Evolutionary conservation across 2,797 vertebrate species (phyloP).

Genomic region (Enteromius viviparus): DNA sequence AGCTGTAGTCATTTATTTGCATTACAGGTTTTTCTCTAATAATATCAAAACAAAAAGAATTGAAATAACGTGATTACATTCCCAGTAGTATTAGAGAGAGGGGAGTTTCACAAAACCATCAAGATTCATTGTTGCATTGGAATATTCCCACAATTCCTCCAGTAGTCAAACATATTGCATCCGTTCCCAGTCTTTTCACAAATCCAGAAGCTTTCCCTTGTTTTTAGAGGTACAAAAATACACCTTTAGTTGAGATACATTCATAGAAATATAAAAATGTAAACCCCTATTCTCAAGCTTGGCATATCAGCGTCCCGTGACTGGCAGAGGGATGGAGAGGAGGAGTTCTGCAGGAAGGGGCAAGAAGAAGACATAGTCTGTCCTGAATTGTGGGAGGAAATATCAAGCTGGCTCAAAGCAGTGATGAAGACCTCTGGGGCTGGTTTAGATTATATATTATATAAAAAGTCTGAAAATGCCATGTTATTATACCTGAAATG

Average conservation of each 20-base stretch:
- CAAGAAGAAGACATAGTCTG: constrained; percentile 16
- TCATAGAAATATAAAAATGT: constrained; percentile 79
- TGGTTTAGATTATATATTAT: neutral
- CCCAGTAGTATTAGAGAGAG: constrained; percentile 62
- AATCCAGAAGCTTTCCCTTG: constrained; percentile 54
- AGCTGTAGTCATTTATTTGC: constrained; percentile 78
- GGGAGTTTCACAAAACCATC: constrained; percentile 63
- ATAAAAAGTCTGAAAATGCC: constrained; percentile 26
- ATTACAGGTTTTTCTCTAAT: constrained; percentile 74
- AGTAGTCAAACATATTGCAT: constrained; percentile 2
- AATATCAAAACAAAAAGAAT: constrained; percentile 75
- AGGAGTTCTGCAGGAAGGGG: constrained; percentile 53
- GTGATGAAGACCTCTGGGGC: neutral
- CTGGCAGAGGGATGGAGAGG: constrained; percentile 58
- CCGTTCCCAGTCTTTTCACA: neutral
- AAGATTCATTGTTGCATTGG: constrained; percentile 51
- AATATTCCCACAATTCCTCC: constrained; percentile 41
- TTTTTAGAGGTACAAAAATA: constrained; percentile 77
- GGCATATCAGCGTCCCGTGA: constrained; percentile 69
- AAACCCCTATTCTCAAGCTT: constrained; percentile 59
- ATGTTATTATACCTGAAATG: constrained; percentile 35
- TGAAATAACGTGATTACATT: constrained; percentile 69
- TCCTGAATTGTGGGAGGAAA: constrained; percentile 4
- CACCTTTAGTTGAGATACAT: constrained; percentile 77
- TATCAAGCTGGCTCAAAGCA: constrained; percentile 24